Percentiles rank a stretch among this genome's conserved stretches.
Conservation (phyloP, 2,888 invertebrate species). For the Thumatha senex region DNA sequence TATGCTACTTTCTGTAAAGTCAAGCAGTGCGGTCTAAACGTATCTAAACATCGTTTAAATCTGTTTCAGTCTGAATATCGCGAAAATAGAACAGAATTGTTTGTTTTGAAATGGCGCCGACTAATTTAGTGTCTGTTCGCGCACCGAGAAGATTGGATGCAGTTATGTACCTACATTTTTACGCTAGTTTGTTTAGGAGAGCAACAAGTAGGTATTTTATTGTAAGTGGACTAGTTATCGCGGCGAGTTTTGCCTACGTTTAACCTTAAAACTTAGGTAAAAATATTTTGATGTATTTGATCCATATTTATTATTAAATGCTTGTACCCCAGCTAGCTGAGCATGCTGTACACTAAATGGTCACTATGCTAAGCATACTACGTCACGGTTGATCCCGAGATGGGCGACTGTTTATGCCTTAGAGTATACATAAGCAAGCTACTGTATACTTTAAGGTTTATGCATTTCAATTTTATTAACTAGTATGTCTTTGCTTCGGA, state of each 20-base stretch:
- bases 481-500: no score
- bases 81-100: conserved; percentile 9
- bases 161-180: conserved; percentile 1
- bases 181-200: conserved; percentile 9
- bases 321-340: no score
- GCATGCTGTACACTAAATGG: no score
- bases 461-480: no score
- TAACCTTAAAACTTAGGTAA: background rate
- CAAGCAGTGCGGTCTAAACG: background rate
- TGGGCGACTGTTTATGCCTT: no score
- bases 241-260: no score
- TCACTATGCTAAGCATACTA: no score
- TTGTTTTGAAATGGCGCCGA: background rate
- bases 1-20: background rate
- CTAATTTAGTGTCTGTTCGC: background rate
- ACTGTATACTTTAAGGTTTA: no score
- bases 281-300: background rate
- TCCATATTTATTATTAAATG: background rate
- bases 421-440: no score
- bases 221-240: no score
- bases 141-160: background rate
- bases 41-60: background rate
- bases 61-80: conserved; percentile 8
- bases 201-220: background rate
- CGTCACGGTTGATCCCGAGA: no score